phyloP scores from a whole-genome alignment of 2,888 invertebrate species.

The Ophion ellenae region DNA sequence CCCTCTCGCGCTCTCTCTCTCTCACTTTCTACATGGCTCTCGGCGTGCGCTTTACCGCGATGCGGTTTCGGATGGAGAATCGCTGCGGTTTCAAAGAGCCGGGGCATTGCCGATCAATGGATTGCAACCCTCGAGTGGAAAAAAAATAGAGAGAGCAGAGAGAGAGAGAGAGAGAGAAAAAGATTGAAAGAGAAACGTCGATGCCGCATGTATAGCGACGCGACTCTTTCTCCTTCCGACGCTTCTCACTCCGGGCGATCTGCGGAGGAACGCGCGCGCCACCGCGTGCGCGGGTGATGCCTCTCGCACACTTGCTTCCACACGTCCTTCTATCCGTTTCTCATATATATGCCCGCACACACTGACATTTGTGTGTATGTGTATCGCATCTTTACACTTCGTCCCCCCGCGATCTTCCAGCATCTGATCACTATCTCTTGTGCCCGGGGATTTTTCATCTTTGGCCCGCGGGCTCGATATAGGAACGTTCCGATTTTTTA shows the following conservation, averaged over 20 bases:
- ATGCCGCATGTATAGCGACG: conserved; percentile 33
- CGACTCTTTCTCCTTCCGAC: conserved; percentile 57
- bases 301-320: conserved; percentile 46
- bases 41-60: conserved; percentile 55
- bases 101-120: conserved; percentile 67
- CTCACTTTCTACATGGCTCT: conserved; percentile 16
- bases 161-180: neutral
- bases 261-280: conserved; percentile 46
- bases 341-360: neutral
- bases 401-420: conserved; percentile 49
- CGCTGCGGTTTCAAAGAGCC: conserved; percentile 63
- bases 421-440: conserved; percentile 56
- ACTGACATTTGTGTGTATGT: neutral
- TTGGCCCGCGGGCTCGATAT: conserved; percentile 20
- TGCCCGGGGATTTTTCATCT: conserved; percentile 48
- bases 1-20: conserved; percentile 4
- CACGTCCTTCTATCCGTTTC: conserved; percentile 1
- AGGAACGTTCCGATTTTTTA: conserved; percentile 20
- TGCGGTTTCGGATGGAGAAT: conserved; percentile 64
- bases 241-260: conserved; percentile 59
- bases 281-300: conserved; percentile 42
- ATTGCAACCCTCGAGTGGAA: conserved; percentile 60
- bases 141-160: neutral
- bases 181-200: conserved; percentile 14
- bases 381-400: conserved; percentile 29